phyloP scores from a whole-genome alignment of 2,888 invertebrate species.

The Julus scandinavius region DNA sequence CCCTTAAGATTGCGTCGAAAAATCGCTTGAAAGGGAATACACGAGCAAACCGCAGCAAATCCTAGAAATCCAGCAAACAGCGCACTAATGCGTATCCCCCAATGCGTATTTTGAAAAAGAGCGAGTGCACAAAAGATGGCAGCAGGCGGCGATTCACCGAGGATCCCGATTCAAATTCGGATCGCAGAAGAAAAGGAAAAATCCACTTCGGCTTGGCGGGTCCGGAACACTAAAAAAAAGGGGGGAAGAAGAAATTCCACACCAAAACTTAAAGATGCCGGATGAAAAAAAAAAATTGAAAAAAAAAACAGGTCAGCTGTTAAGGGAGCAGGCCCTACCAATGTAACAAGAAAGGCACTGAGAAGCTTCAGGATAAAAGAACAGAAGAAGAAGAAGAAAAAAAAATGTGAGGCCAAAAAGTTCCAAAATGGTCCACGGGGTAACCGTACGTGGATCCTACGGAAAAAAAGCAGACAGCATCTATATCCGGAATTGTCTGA shows the following conservation, averaged over 20 bases:
- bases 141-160: not conserved
- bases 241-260: not conserved
- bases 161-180: too few species aligned
- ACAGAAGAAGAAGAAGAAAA: not conserved
- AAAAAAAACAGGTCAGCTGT: not conserved
- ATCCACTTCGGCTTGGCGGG: not conserved
- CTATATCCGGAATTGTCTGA: not conserved
- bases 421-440: not conserved
- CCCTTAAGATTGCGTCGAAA: not conserved
- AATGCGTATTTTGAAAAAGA: not conserved
- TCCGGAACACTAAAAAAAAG: not conserved
- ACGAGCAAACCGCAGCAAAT: not conserved
- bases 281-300: not conserved
- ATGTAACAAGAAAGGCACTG: not conserved
- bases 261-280: too few species aligned
- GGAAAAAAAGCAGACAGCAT: not conserved
- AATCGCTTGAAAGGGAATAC: not conserved
- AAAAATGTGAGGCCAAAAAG: not conserved
- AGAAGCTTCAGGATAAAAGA: not conserved
- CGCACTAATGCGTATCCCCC: constrained; percentile 30
- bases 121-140: not conserved
- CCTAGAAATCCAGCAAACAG: not conserved
- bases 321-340: not conserved
- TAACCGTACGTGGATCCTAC: not conserved
- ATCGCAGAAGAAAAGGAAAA: not conserved